phyloP scores from a whole-genome alignment of 1,140 invertebrate species.

The Dreissena rostriformis region DNA sequence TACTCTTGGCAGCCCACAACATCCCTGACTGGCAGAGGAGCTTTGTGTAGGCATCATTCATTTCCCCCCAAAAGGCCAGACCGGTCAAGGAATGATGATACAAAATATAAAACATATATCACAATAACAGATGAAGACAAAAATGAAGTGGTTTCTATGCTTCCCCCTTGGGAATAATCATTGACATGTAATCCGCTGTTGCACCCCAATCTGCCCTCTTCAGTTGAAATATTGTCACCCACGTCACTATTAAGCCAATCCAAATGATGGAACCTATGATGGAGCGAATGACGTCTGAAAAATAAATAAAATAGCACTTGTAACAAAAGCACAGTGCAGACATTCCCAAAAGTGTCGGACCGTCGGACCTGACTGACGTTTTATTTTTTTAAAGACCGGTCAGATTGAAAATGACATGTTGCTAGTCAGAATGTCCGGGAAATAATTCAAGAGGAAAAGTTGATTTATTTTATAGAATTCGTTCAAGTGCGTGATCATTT shows the following conservation, averaged over 20 bases:
- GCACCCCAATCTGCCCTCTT: conserved; percentile 92
- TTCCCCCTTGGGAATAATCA: conserved; percentile 92
- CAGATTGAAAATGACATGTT: neutral
- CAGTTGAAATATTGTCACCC: conserved; percentile 91
- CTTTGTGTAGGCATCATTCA: too few relatives aligned
- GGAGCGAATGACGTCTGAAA: conserved; percentile 93
- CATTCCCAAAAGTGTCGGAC: neutral
- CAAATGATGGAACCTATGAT: conserved; percentile 90
- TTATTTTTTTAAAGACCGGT: too few relatives aligned
- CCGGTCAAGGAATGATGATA: too few relatives aligned
- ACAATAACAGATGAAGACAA: too few relatives aligned
- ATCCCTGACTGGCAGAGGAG: too few relatives aligned
- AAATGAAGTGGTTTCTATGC: conserved; percentile 80
- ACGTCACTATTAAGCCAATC: conserved; percentile 86
- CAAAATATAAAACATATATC: too few relatives aligned
- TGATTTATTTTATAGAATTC: neutral
- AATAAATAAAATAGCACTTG: conserved; percentile 50
- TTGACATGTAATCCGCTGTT: conserved; percentile 91
- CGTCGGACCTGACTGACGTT: too few relatives aligned
- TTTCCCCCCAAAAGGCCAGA: too few relatives aligned
- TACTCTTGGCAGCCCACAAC: too few relatives aligned
- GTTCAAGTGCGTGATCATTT: neutral
- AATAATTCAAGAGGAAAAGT: neutral
- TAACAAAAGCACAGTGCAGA: neutral
- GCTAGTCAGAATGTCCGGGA: neutral